These are phyloP conservation scores for Caenorhabditis virilis DNA, from an alignment of 2,888 invertebrate genomes.

Conservation along the genomic window DNA sequence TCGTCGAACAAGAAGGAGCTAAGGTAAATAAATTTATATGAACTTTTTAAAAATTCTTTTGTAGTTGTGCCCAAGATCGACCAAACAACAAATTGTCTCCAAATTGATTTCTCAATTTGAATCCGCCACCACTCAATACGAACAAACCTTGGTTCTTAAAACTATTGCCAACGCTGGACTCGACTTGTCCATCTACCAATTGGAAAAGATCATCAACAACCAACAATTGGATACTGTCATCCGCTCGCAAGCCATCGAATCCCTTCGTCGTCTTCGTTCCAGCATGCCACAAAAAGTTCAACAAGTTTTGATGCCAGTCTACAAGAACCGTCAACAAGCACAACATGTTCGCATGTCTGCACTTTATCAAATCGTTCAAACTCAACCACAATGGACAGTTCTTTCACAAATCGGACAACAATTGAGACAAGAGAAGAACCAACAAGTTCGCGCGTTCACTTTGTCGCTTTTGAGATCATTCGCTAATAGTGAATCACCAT, in stretches of 20 bases:
- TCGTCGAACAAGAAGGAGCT: constrained; percentile 29
- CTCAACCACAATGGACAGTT: constrained; percentile 50
- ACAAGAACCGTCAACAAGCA: constrained; percentile 51
- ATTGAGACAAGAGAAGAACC: constrained; percentile 50
- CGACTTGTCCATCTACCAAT: constrained; percentile 51
- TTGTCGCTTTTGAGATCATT: constrained; percentile 48
- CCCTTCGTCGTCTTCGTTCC: constrained; percentile 47
- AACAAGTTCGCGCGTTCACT: constrained; percentile 58
- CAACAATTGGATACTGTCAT: constrained; percentile 42
- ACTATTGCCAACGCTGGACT: constrained; percentile 65
- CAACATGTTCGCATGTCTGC: constrained; percentile 59
- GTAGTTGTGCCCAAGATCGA: constrained; percentile 42
- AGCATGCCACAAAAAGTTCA: constrained; percentile 57
- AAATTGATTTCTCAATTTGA: constrained; percentile 41
- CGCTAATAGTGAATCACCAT: constrained; percentile 52
- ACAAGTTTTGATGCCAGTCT: constrained; percentile 61
- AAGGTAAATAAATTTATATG: not conserved
- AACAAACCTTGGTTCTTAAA: constrained; percentile 63
- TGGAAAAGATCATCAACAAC: constrained; percentile 65
- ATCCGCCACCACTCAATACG: constrained; percentile 42
- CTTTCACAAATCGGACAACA: constrained; percentile 55
- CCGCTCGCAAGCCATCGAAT: constrained; percentile 61
- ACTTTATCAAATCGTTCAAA: constrained; percentile 53
- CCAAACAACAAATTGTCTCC: constrained; percentile 51
- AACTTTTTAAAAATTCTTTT: not conserved